A percentile compares a stretch with the other conserved stretches of the same genome.
Conservation (phyloP, 2,888 invertebrate species). For the Catocala fraxini region DNA sequence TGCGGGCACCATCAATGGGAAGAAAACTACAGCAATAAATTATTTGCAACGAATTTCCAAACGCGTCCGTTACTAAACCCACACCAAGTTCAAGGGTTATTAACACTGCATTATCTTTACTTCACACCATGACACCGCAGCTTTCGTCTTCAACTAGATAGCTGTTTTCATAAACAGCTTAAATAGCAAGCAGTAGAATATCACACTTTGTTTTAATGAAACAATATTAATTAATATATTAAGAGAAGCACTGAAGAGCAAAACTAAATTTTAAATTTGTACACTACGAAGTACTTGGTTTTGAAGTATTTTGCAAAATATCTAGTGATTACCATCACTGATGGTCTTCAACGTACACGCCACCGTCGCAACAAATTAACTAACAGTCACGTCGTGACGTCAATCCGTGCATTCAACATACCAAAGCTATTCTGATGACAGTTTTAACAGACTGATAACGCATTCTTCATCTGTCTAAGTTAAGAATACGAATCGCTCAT, state of each 20-base stretch:
- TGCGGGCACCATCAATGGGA: too few relatives aligned
- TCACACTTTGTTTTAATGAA: conserved; percentile 7
- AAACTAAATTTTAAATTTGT: conserved; percentile 5
- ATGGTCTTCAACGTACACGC: not conserved
- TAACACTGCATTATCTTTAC: conserved; percentile 8
- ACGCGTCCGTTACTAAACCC: too few relatives aligned
- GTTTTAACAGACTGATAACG: too few relatives aligned
- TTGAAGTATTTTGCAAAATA: not conserved
- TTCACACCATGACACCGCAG: conserved; percentile 5
- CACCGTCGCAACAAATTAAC: too few relatives aligned
- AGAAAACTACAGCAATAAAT: too few relatives aligned
- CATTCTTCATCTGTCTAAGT: too few relatives aligned
- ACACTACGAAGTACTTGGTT: not conserved
- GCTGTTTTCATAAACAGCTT: not conserved
- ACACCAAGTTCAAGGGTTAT: too few relatives aligned
- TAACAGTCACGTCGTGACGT: too few relatives aligned
- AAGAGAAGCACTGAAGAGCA: conserved; percentile 6
- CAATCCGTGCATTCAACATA: too few relatives aligned
- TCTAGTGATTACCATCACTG: not conserved
- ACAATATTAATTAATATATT: conserved; percentile 4
- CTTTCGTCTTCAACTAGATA: conserved; percentile 5
- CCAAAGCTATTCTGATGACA: too few relatives aligned
- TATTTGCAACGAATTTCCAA: too few relatives aligned
- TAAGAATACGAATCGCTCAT: too few relatives aligned
- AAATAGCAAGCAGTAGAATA: not conserved